A percentile compares a stretch with the other conserved stretches of the same genome.
Evolutionary conservation across 2,797 vertebrate species (phyloP).

Genomic region (Halcyon leucocephala): DNA sequence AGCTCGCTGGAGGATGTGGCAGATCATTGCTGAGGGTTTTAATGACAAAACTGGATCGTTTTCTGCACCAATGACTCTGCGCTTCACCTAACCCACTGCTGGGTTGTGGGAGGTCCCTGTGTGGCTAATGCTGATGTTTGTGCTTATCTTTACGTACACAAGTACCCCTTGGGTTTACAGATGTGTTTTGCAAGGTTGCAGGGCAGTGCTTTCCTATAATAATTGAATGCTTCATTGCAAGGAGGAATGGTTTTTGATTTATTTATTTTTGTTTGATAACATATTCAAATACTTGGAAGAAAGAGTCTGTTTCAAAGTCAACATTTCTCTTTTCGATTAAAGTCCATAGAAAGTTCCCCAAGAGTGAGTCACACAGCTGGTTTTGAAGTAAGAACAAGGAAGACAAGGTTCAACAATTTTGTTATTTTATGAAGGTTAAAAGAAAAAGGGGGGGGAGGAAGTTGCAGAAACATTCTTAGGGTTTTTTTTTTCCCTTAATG

Average conservation of each 20-base stretch:
- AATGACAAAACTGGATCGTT: background rate
- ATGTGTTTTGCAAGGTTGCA: background rate
- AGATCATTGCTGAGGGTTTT: background rate
- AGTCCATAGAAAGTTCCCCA: slow-evolving; percentile 20
- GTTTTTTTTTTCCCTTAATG: slow-evolving; percentile 6
- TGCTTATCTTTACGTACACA: background rate
- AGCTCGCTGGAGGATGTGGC: background rate
- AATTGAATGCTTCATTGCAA: background rate
- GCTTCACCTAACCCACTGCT: rapidly evolving
- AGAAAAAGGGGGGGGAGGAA: background rate
- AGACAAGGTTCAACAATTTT: slow-evolving; percentile 24
- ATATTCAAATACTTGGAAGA: background rate
- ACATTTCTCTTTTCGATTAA: slow-evolving; percentile 4
- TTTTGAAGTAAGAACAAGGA: slow-evolving; percentile 31
- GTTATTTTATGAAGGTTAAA: slow-evolving; percentile 15
- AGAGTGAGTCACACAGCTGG: slow-evolving; percentile 45
- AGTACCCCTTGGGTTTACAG: background rate
- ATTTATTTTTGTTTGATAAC: background rate
- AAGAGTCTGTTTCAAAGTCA: slow-evolving; percentile 21
- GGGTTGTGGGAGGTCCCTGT: rapidly evolving
- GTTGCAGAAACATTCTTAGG: background rate
- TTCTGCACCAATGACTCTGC: background rate
- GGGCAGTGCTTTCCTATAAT: background rate
- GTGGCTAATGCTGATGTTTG: background rate
- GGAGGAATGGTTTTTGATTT: background rate